Evolutionary conservation across 2,888 invertebrate genomes (phyloP).

Genomic region (Nomada hirtipes): DNA sequence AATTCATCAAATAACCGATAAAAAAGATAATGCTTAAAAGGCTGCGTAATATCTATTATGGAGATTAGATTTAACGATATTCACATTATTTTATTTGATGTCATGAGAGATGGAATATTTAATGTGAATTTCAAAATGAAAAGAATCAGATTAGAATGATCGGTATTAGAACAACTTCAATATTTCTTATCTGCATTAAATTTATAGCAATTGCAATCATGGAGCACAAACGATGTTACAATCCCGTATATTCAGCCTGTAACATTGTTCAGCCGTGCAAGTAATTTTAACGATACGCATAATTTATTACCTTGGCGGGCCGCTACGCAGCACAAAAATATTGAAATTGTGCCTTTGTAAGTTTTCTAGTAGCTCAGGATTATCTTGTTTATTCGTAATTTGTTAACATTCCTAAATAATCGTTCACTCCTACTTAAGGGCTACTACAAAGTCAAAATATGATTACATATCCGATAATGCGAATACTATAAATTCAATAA

Average conservation of each 20-base stretch:
- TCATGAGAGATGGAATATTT: not conserved
- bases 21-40: not conserved
- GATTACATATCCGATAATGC: conserved; percentile 91
- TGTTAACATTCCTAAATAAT: not conserved
- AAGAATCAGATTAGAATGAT: no score
- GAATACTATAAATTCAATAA: conserved; percentile 90
- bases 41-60: no score
- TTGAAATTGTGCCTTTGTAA: conserved; percentile 91
- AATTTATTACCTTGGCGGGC: conserved; percentile 93
- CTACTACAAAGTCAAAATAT: conserved; percentile 88
- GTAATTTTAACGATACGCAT: conserved; percentile 89
- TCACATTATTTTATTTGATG: not conserved
- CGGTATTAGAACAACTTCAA: not conserved
- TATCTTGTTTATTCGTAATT: not conserved
- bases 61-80: no score
- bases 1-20: not conserved
- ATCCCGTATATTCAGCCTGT: conserved; percentile 88
- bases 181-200: conserved; percentile 7
- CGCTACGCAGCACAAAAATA: conserved; percentile 91
- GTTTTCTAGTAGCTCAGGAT: conserved; percentile 43
- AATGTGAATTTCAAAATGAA: not conserved
- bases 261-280: conserved; percentile 87
- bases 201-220: conserved; percentile 91
- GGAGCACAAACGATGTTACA: conserved; percentile 87
- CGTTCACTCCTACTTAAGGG: conserved; percentile 82